Conservation (phyloP, 1,140 invertebrate species). For the fruit fly (Drosophila melanogaster) region DNA sequence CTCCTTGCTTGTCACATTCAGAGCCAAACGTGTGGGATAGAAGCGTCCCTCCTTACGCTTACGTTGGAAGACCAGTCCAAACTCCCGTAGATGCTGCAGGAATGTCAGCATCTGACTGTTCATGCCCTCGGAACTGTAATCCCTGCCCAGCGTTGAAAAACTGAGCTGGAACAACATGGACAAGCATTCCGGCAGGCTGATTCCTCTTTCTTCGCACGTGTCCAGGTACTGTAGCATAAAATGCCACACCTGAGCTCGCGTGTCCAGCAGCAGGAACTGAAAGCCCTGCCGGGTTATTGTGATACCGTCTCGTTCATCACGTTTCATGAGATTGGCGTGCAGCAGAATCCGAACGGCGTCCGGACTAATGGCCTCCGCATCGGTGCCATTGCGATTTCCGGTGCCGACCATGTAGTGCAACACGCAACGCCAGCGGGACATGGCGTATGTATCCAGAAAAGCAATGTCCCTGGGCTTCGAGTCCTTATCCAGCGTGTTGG, state of each 20-base stretch:
- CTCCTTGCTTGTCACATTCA: constrained; percentile 90
- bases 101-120: constrained; percentile 94
- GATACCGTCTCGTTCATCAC: constrained; percentile 92
- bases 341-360: constrained; percentile 96
- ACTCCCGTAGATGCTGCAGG: constrained; percentile 97
- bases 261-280: constrained; percentile 97
- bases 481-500: constrained; percentile 92
- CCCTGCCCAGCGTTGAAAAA: constrained; percentile 96
- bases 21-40: constrained; percentile 96
- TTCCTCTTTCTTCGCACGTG: constrained; percentile 93
- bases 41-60: constrained; percentile 96
- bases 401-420: constrained; percentile 98
- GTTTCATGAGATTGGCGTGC: constrained; percentile 96
- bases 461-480: constrained; percentile 94
- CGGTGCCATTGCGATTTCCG: constrained; percentile 85
- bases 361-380: constrained; percentile 94
- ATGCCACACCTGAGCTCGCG: constrained; percentile 92
- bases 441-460: constrained; percentile 96
- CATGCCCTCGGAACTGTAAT: constrained; percentile 98
- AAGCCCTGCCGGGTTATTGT: constrained; percentile 96
- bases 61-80: constrained; percentile 98
- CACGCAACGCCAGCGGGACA: constrained; percentile 98
- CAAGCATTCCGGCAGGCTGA: constrained; percentile 95
- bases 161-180: constrained; percentile 98
- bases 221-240: constrained; percentile 98